Conservation (phyloP, 2,888 invertebrate species). For the Phania funesta region DNA sequence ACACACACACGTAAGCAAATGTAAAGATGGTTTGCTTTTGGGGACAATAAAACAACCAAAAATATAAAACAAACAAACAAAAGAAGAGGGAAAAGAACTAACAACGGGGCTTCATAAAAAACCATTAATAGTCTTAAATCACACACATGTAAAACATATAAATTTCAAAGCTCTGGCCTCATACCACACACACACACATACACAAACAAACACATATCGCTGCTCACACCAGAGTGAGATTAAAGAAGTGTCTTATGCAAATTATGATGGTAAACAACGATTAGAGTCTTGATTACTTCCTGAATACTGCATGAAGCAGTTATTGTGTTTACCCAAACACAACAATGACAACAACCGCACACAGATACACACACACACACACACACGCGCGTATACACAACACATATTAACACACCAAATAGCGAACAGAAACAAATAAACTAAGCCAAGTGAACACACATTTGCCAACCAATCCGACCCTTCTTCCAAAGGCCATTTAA, state of each 20-base stretch:
- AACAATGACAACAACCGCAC: conserved; percentile 15
- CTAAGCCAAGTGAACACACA: conserved; percentile 41
- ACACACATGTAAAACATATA: conserved; percentile 3
- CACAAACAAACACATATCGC: no score
- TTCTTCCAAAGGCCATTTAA: conserved; percentile 54
- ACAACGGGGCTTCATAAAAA: conserved; percentile 28
- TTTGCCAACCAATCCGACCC: conserved; percentile 28
- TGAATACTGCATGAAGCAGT: conserved; percentile 79
- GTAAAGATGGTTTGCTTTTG: conserved; percentile 9
- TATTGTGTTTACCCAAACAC: conserved; percentile 74
- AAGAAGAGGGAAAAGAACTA: conserved; percentile 2
- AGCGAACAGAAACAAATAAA: conserved; percentile 34
- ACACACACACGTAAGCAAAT: background rate
- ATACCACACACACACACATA: conserved; percentile 9
- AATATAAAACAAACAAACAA: background rate
- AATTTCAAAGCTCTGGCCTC: background rate
- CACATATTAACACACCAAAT: conserved; percentile 28
- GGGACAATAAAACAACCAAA: conserved; percentile 48
- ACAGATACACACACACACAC: background rate
- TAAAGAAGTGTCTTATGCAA: conserved; percentile 71
- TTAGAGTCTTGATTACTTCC: conserved; percentile 80
- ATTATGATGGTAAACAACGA: conserved; percentile 80
- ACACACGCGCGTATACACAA: conserved; percentile 1
- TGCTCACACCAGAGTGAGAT: no score
- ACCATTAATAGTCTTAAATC: conserved; percentile 55